Base-by-base conservation (phyloP, 2,888 invertebrate genomes). In the Drosophila mercatorum region DNA sequence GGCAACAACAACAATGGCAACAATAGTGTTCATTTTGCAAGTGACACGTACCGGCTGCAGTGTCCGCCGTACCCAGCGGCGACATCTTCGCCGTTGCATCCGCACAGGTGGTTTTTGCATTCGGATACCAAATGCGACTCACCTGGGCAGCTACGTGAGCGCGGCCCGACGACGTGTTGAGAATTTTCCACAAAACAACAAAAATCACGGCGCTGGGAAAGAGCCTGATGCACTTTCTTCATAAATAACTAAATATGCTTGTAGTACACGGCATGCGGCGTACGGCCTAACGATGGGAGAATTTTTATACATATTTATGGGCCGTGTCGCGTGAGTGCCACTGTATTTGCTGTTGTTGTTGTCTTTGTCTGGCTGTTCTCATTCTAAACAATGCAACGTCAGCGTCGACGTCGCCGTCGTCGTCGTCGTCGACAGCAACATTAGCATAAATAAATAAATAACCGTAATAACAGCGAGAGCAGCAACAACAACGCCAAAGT, bases 371-470 rank as follows among this genome's bases (percentile, higher is more conserved):
- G 28, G 72, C 38, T 84, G 84, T 87, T 87, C 87, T 81, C 87
- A 87, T 87, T 85, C 83, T 84, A 74, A 75, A 86, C 86, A 84
- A 81, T 82, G 83, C 80, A 83, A 69, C 81, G 83, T 78, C 81
- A 75, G 57, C 80, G 71, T 66, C 53, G 63, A 59, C 70, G 69
- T 55, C 60, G 66, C 6, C 59, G 73, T 68, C 22, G 22, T 22
- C 22, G 22, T 22, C 76, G 75, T 22, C 22, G 22, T 22, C 76
- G 75, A 67, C 73, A 73, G 64, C 81, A 78, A 75, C 81, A 86
- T 86, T 83, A 86, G 74, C 87, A 86, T 86, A 86, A 87, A 86
- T 86, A 85, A 85, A 85, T 85, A 85, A 85, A 85, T 85, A 87
- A 87, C 85, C 72, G 83, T 87, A 82, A 78, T 74, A 70, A 68